A percentile compares a stretch with the other conserved stretches of the same genome.
Evolutionary conservation across 2,113 vertebrate genomes (phyloP).

Genomic region (Etheostoma cragini): DNA sequence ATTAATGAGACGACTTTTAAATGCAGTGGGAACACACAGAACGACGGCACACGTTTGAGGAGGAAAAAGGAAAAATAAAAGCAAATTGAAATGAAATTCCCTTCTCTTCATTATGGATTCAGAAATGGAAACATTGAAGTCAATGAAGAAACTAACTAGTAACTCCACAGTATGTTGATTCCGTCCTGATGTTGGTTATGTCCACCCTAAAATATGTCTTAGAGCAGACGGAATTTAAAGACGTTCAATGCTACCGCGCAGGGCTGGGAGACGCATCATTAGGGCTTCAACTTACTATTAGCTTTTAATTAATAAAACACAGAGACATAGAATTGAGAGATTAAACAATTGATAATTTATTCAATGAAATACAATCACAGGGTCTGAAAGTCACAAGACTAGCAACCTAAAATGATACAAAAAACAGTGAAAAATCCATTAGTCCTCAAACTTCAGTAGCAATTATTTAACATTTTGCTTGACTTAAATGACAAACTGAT

Average conservation of each 20-base stretch:
- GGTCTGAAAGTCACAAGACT: not conserved
- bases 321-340: not conserved
- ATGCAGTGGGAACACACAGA: conserved; percentile 6
- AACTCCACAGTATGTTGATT: not conserved
- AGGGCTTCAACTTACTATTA: not conserved
- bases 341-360: not conserved
- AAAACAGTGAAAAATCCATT: not conserved
- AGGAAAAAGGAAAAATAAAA: not conserved
- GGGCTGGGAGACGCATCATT: no score
- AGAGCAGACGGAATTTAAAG: not conserved
- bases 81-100: conserved; percentile 7
- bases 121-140: not conserved
- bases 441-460: not conserved
- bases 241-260: not conserved
- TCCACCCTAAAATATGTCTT: not conserved
- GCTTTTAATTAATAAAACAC: not conserved
- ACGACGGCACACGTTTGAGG: not conserved
- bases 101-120: not conserved
- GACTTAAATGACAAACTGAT: not conserved
- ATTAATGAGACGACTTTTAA: conserved; percentile 36
- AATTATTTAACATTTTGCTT: not conserved
- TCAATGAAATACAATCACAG: not conserved
- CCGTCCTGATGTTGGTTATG: not conserved
- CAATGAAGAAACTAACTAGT: not conserved
- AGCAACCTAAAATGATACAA: not conserved